Percentiles rank a stretch among this genome's conserved stretches.
These are phyloP conservation scores for Cantharis nigra DNA, from an alignment of 2,888 invertebrate genomes.

Conservation along the genomic window DNA sequence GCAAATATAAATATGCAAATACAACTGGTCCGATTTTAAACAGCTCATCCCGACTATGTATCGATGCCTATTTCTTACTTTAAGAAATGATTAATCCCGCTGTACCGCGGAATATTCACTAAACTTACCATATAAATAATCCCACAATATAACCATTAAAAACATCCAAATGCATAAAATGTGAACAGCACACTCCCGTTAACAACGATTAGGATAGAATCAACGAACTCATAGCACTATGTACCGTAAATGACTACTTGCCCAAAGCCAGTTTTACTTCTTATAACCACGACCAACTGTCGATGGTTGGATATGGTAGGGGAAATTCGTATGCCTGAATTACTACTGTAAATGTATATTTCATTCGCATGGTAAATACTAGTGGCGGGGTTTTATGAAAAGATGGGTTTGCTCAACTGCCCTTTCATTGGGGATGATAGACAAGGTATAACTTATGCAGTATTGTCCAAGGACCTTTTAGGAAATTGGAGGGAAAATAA, in stretches of 20 bases:
- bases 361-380: neutral
- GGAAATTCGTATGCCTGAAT: conserved; percentile 12
- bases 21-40: neutral
- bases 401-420: conserved; percentile 27
- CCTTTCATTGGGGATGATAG: conserved; percentile 17
- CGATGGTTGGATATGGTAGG: conserved; percentile 28
- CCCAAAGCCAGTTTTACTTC: conserved; percentile 26
- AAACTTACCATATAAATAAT: neutral
- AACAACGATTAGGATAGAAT: neutral
- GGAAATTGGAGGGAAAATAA: conserved; percentile 15
- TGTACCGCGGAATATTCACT: neutral
- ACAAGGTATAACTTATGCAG: conserved; percentile 20
- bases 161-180: neutral
- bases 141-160: neutral
- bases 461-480: conserved; percentile 26
- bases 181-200: neutral
- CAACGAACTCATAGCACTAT: neutral
- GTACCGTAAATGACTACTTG: conserved; percentile 12
- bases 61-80: neutral
- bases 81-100: neutral
- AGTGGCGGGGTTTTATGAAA: conserved; percentile 5
- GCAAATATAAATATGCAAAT: neutral
- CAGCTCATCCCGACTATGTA: neutral
- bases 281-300: conserved; percentile 30
- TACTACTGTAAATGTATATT: conserved; percentile 12